Percentiles rank a stretch among this genome's conserved stretches.
Conservation (phyloP, 2,797 vertebrate species). For the Lagorchestes hirsutus region DNA sequence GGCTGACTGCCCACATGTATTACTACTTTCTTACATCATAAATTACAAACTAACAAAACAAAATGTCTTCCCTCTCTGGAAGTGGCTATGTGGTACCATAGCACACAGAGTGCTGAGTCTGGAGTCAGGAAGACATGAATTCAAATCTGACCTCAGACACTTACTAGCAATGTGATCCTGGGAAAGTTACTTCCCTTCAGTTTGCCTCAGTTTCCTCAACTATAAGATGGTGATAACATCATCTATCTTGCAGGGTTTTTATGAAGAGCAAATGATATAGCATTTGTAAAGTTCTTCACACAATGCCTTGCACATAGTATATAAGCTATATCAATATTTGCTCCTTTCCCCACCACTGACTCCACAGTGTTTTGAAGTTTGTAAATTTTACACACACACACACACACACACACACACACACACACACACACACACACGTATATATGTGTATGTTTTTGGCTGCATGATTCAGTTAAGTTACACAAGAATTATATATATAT, state of each 20-base stretch:
- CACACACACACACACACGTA: too few relatives aligned
- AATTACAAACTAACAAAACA: neutral
- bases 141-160: neutral
- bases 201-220: neutral
- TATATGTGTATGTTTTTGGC: neutral
- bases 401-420: too few relatives aligned
- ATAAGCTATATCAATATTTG: neutral
- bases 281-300: neutral
- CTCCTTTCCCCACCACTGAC: too few relatives aligned
- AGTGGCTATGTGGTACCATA: neutral
- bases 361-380: neutral
- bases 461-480: neutral
- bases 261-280: neutral
- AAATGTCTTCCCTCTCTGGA: neutral
- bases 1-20: neutral
- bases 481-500: neutral
- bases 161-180: neutral
- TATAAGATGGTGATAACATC: neutral
- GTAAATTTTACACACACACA: too few relatives aligned
- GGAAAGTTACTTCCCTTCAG: neutral
- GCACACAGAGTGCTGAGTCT: neutral
- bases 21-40: neutral
- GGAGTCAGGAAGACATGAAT: neutral
- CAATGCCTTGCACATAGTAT: neutral
- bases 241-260: neutral